Evolutionary conservation across 2,888 invertebrate genomes (phyloP).

Genomic region (Caenorhabditis uteleia): DNA sequence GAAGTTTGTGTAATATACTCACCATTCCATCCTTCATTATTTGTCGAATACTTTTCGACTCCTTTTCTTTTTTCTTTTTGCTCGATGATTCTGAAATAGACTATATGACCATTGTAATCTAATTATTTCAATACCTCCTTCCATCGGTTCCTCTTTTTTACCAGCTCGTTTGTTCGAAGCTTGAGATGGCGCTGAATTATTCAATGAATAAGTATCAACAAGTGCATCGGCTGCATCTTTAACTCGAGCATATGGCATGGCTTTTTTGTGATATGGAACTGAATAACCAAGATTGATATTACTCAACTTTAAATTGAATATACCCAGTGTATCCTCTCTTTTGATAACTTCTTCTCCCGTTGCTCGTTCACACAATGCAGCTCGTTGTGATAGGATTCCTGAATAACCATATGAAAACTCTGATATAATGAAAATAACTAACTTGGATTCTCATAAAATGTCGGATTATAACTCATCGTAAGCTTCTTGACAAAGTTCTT

Average conservation of each 20-base stretch:
- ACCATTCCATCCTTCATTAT: neutral
- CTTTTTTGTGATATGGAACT: constrained; percentile 25
- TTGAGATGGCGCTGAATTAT: constrained; percentile 4
- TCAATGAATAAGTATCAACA: neutral
- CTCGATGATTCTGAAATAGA: neutral
- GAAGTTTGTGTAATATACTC: neutral
- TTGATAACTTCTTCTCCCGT: constrained; percentile 34
- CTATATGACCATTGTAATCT: no score
- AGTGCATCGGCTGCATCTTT: neutral
- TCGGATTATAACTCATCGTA: constrained; percentile 36
- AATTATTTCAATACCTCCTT: neutral
- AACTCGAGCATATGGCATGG: constrained; percentile 20
- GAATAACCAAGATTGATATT: neutral
- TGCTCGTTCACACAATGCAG: constrained; percentile 26
- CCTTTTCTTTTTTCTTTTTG: neutral
- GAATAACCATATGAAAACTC: neutral
- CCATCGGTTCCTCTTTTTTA: constrained; percentile 1
- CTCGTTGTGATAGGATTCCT: constrained; percentile 23
- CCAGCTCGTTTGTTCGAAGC: constrained; percentile 4
- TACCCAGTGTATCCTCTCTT: constrained; percentile 28
- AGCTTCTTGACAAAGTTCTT: constrained; percentile 23
- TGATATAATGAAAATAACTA: neutral
- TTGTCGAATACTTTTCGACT: constrained; percentile 6
- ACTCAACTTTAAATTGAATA: neutral
- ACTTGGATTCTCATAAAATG: constrained; percentile 37